Conservation (phyloP, 2,797 vertebrate species). For the Bufotes viridis region DNA sequence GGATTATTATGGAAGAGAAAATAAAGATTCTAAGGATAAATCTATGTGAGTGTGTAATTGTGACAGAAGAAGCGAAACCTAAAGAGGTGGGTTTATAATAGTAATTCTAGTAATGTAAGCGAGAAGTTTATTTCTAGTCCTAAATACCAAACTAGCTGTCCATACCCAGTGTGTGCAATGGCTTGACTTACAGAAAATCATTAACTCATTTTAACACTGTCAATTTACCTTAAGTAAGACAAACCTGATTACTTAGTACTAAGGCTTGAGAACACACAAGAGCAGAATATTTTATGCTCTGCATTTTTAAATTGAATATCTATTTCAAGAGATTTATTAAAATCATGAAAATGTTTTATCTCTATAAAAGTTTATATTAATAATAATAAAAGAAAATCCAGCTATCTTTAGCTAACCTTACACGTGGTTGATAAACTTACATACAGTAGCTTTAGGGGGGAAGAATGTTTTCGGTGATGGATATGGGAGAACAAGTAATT, state of each 20-base stretch:
- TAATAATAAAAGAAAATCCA: no score
- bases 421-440: no score
- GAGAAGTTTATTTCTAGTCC: background rate
- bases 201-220: conserved; percentile 36
- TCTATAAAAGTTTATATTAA: background rate
- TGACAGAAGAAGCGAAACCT: background rate
- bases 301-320: conserved; percentile 4
- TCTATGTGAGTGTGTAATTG: no score
- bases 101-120: background rate
- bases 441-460: no score
- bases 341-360: background rate
- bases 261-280: conserved; percentile 46
- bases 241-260: conserved; percentile 64
- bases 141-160: background rate
- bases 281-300: conserved; percentile 16
- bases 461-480: no score
- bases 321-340: background rate
- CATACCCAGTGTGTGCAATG: background rate
- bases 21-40: no score
- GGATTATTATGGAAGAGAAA: no score
- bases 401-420: no score
- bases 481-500: no score
- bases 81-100: background rate
- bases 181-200: conserved; percentile 45
- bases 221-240: conserved; percentile 42